These are phyloP conservation scores for Epistrophe eligans DNA, from an alignment of 2,888 invertebrate species.

Conservation along the genomic window DNA sequence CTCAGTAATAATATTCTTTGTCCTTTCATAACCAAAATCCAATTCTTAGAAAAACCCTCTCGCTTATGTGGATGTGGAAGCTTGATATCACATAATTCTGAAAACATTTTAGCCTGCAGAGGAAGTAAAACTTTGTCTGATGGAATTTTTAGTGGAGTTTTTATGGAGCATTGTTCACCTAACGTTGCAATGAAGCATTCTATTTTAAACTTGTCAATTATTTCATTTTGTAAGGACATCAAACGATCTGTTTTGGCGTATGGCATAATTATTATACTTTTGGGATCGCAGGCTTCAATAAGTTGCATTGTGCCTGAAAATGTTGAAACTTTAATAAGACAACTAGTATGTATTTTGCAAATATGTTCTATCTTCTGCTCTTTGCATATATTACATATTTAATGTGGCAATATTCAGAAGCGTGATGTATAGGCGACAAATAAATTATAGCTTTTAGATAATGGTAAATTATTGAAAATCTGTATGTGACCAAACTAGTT, in stretches of 20 bases:
- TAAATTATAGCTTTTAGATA: background rate
- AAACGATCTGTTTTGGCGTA: background rate
- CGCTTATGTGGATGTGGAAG: no score
- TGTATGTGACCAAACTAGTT: background rate
- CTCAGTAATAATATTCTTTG: constrained; percentile 7
- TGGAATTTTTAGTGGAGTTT: background rate
- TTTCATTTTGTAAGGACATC: background rate
- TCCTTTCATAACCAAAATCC: background rate
- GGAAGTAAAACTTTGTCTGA: background rate
- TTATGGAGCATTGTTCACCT: background rate
- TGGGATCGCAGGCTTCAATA: constrained; percentile 1
- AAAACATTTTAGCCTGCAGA: background rate
- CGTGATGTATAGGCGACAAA: background rate
- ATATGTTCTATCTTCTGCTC: background rate
- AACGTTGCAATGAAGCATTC: background rate
- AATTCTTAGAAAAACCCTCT: no score
- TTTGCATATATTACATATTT: background rate
- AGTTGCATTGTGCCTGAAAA: constrained; percentile 5
- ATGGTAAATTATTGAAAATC: no score
- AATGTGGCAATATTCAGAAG: background rate
- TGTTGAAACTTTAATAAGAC: background rate
- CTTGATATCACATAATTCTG: background rate
- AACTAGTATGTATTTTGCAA: background rate
- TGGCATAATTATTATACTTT: background rate
- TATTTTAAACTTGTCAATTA: background rate